Conservation (phyloP, 2,888 invertebrate species). For the Euphydryas editha region DNA sequence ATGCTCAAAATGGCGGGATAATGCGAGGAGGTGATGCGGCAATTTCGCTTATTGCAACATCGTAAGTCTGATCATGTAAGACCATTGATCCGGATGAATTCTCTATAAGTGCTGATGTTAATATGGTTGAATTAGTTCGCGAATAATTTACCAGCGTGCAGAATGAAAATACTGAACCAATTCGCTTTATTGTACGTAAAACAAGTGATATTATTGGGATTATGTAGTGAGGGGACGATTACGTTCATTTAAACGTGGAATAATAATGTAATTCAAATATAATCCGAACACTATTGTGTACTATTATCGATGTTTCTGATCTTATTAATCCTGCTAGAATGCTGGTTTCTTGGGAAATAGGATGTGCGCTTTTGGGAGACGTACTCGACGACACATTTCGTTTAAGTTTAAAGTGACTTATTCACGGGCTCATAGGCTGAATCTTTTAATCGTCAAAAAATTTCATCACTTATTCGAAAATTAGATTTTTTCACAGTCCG, state of each 20-base stretch:
- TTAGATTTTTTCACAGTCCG: too few species aligned
- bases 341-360: too few species aligned
- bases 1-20: slow-evolving; percentile 36
- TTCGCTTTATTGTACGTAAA: neutral
- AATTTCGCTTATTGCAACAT: slow-evolving; percentile 27
- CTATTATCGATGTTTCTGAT: too few species aligned
- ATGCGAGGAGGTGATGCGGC: slow-evolving; percentile 34
- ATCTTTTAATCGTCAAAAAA: too few species aligned
- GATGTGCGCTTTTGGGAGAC: too few species aligned
- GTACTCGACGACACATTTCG: too few species aligned
- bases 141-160: neutral
- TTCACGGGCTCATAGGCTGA: too few species aligned
- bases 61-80: neutral
- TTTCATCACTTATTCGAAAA: too few species aligned
- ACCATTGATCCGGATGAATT: neutral
- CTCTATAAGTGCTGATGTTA: neutral
- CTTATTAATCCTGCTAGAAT: too few species aligned
- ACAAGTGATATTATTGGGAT: neutral
- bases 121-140: neutral
- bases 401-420: too few species aligned
- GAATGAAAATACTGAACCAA: neutral
- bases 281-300: too few species aligned
- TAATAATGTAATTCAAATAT: too few species aligned
- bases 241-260: neutral
- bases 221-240: neutral